Percentiles rank a stretch among this genome's conserved stretches.
phyloP scores from a whole-genome alignment of 2,113 vertebrate species.

The Pachypanchax playfairii region DNA sequence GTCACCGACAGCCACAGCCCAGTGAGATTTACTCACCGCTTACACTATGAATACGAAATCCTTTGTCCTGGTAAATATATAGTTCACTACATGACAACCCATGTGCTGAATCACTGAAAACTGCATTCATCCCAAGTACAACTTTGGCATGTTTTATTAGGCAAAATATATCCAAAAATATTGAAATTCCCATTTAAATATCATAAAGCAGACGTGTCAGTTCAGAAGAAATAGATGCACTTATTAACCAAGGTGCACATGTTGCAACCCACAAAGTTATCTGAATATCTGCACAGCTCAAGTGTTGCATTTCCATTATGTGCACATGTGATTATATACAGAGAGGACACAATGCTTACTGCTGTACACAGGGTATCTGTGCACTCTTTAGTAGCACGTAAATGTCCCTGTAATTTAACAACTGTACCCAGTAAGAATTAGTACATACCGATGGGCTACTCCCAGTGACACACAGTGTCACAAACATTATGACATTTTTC shows the following conservation, averaged over 20 bases:
- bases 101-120: constrained; percentile 40
- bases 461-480: constrained; percentile 98
- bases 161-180: constrained; percentile 66
- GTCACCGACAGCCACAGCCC: too few species aligned
- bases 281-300: constrained; percentile 53
- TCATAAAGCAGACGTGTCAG: constrained; percentile 55
- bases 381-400: constrained; percentile 79
- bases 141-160: constrained; percentile 71
- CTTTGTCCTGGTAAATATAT: constrained; percentile 20
- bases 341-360: constrained; percentile 78
- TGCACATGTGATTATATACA: constrained; percentile 73
- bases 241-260: constrained; percentile 59
- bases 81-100: constrained; percentile 46
- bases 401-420: constrained; percentile 87
- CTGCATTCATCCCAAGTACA: constrained; percentile 51
- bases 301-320: constrained; percentile 51
- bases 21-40: too few species aligned
- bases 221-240: constrained; percentile 59
- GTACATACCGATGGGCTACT: constrained; percentile 90
- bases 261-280: constrained; percentile 62
- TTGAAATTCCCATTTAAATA: constrained; percentile 65
- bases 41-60: constrained; percentile 27
- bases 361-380: constrained; percentile 80
- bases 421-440: constrained; percentile 84
- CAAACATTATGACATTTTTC: constrained; percentile 89